Base-by-base conservation (phyloP, 2,797 vertebrate species). In the Galagoides demidoff region DNA sequence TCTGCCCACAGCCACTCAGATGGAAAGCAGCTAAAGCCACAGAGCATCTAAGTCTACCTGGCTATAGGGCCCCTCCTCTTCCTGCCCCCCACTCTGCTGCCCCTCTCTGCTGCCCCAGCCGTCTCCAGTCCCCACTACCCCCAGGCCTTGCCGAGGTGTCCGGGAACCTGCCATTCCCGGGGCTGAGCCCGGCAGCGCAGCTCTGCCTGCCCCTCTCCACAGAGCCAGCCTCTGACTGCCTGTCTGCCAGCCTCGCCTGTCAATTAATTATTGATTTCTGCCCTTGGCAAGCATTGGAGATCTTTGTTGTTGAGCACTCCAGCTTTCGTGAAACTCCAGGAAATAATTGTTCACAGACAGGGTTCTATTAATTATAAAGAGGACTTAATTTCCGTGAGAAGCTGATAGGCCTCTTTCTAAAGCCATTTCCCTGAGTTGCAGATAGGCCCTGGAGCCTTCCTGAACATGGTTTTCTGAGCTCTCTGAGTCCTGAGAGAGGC, bases 261-360 rank as follows among this genome's bases (percentile, higher is more conserved):
- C 97, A 96, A 97, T 98, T 96, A 86, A 87, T 98, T 98, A 98
- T 95, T 96, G 97, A 98, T 98, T 96, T 85, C 94, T 96, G 96
- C 96, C 19, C 0, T 85, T 97, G 96, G 96, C 97, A 96, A 89
- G 92, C 97, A 95, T 95, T 31, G n/a, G 95, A 97, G 96, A 98
- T 95, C 97, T 98, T 98, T 98, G 96, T 98, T 95, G 29, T 95
- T 95, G 96, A 96, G 95, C 98, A 96, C 91, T 97, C 95, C 94
- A 91, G 94, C 96, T 97, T 98, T 97, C 78, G 84, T 97, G 98
- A 98, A 98, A 98, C 97, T 97, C 97, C 94, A 98, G 97, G 96
- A 97, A 98, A 98, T 98, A 98, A 98, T 97, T 98, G 97, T 97
- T 98, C 66, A 0, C 90, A 96, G 98, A 95, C 95, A 94, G 92